phyloP scores from a whole-genome alignment of 2,113 vertebrate species.

The Electrona antarctica region DNA sequence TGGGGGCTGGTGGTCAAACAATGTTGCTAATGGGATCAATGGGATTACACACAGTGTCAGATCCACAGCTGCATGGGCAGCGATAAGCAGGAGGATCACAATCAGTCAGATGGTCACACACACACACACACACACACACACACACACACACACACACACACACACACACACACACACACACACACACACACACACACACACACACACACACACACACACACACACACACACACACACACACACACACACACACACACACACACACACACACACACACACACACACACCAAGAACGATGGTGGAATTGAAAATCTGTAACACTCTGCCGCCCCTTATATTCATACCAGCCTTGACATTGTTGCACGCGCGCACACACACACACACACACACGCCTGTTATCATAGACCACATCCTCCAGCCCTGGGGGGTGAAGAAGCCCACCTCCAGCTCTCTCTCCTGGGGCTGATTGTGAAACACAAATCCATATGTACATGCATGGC shows the following conservation, averaged over 20 bases:
- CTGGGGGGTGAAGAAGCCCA: slow-evolving; percentile 34
- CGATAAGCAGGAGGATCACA: slow-evolving; percentile 35
- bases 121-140: neutral
- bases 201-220: neutral
- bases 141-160: neutral
- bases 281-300: neutral
- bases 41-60: slow-evolving; percentile 36
- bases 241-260: neutral
- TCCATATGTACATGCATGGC: slow-evolving; percentile 33
- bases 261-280: neutral
- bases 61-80: slow-evolving; percentile 29
- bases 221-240: neutral
- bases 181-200: neutral
- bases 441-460: slow-evolving; percentile 9
- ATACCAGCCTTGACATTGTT: too few species aligned
- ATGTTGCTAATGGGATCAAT: slow-evolving; percentile 27
- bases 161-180: neutral
- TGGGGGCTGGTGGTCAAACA: slow-evolving; percentile 1
- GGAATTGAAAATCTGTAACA: too few species aligned
- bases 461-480: slow-evolving; percentile 11
- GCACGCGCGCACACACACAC: neutral
- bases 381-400: slow-evolving; percentile 6
- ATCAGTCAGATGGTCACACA: neutral
- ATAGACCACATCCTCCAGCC: slow-evolving; percentile 2
- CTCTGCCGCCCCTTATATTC: too few species aligned